Evolutionary conservation across 2,797 vertebrate species (phyloP).

Genomic region (Diceros bicornis): DNA sequence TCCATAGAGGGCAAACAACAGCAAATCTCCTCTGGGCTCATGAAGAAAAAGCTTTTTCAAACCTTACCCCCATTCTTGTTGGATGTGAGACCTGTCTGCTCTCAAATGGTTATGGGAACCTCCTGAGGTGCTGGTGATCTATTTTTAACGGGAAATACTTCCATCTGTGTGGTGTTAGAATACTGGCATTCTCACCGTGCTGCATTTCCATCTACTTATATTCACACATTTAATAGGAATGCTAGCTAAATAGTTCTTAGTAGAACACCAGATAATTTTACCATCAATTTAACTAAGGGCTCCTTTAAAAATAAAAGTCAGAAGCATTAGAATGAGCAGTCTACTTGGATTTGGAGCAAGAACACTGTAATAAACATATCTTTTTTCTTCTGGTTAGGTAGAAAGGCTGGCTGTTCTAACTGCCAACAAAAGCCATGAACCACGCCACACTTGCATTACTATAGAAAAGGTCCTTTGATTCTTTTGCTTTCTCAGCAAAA

Average conservation of each 20-base stretch:
- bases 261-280: not conserved
- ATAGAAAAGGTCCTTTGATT: not conserved
- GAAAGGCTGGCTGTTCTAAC: not conserved
- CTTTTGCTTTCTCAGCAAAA: slow-evolving; percentile 17
- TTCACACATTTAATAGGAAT: not conserved
- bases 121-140: not conserved
- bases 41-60: not conserved
- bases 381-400: not conserved
- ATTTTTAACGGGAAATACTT: not conserved
- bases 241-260: not conserved
- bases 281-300: not conserved
- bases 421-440: not conserved
- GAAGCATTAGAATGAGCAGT: not conserved
- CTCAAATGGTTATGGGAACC: not conserved
- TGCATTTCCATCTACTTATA: not conserved
- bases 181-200: not conserved
- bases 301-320: slow-evolving; percentile 16
- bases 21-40: not conserved
- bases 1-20: not conserved
- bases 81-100: not conserved
- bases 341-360: slow-evolving; percentile 20
- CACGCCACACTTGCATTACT: not conserved
- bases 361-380: not conserved
- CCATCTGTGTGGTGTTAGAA: not conserved
- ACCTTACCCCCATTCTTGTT: not conserved